Evolutionary conservation across 1,140 invertebrate species (phyloP).

Genomic region (Vanessa atalanta): DNA sequence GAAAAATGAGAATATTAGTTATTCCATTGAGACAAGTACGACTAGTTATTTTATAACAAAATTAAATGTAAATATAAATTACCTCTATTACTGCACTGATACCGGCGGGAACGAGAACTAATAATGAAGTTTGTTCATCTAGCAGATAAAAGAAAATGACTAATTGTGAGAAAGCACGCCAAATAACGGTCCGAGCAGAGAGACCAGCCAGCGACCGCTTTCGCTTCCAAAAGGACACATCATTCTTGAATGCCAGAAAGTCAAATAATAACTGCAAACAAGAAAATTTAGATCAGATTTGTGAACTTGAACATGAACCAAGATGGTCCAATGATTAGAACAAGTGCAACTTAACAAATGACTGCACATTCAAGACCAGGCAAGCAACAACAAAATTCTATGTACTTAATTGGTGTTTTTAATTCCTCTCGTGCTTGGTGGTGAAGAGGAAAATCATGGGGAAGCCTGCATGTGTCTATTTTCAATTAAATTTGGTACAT

Average conservation of each 20-base stretch:
- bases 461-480: no score
- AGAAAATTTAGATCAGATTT: background rate
- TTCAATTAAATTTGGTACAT: no score
- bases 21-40: no score
- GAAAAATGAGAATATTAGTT: no score
- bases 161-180: conserved; percentile 95
- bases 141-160: conserved; percentile 97
- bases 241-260: conserved; percentile 98
- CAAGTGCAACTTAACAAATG: background rate
- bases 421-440: no score
- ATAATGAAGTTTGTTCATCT: conserved; percentile 94
- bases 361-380: no score
- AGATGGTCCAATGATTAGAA: background rate
- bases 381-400: no score
- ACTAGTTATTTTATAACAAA: background rate
- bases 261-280: conserved; percentile 94
- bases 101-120: conserved; percentile 93
- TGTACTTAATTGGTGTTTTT: no score
- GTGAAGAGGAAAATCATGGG: no score
- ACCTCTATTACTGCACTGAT: conserved; percentile 94
- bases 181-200: conserved; percentile 93
- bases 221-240: conserved; percentile 96
- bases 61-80: conserved; percentile 5
- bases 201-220: conserved; percentile 93
- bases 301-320: background rate